Evolutionary conservation across 2,888 invertebrate species (phyloP).

Genomic region (Dermolepida albohirtum): DNA sequence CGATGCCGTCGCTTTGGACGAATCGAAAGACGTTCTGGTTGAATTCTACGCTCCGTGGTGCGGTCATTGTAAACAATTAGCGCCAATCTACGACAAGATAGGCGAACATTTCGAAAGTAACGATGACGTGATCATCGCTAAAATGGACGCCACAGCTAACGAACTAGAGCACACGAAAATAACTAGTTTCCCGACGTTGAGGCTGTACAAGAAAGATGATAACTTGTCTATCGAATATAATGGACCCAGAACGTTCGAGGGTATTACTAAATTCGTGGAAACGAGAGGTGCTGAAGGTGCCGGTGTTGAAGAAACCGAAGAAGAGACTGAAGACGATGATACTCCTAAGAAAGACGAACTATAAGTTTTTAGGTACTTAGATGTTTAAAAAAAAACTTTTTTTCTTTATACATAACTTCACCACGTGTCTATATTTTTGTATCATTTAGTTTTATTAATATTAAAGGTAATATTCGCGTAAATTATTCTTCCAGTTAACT

Average conservation of each 20-base stretch:
- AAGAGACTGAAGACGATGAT: constrained; percentile 79
- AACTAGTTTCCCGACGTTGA: constrained; percentile 94
- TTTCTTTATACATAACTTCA: constrained; percentile 31
- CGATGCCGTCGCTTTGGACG: constrained; percentile 89
- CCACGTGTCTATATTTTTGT: constrained; percentile 45
- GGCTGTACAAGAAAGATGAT: constrained; percentile 93
- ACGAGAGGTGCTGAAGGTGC: constrained; percentile 86
- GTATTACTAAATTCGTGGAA: constrained; percentile 93
- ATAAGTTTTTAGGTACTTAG: constrained; percentile 64
- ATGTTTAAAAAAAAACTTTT: constrained; percentile 21
- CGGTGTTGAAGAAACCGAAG: constrained; percentile 72
- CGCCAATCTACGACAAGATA: constrained; percentile 93
- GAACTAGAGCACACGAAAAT: constrained; percentile 97
- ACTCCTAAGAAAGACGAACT: constrained; percentile 81
- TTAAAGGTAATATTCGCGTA: constrained; percentile 26
- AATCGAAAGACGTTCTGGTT: constrained; percentile 91
- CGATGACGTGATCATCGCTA: constrained; percentile 90
- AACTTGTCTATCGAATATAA: constrained; percentile 91
- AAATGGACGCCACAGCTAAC: constrained; percentile 98
- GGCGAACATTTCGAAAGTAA: constrained; percentile 88
- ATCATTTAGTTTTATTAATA: constrained; percentile 42
- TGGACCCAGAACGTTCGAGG: constrained; percentile 95
- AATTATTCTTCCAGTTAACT: constrained; percentile 38
- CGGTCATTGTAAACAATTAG: constrained; percentile 98
- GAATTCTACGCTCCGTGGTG: constrained; percentile 99